A percentile compares a stretch with the other conserved stretches of the same genome.
Evolutionary conservation across 2,113 vertebrate genomes (phyloP).

Genomic region (Pelvicachromis taeniatus): DNA sequence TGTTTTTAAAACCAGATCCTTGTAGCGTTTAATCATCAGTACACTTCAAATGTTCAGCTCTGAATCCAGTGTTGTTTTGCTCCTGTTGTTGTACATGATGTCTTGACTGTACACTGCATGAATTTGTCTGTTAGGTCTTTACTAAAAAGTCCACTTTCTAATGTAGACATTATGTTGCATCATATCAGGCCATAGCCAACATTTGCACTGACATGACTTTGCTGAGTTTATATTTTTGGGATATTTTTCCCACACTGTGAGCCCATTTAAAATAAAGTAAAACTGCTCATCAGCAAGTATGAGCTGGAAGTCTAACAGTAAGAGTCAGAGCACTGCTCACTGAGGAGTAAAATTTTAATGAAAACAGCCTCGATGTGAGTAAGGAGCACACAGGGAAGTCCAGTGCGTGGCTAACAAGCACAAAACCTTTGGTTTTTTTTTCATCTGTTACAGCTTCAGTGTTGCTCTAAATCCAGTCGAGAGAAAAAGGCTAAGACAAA

Average conservation of each 20-base stretch:
- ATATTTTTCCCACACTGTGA: not conserved
- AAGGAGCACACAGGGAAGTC: not conserved
- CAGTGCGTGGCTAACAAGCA: slow-evolving; percentile 24
- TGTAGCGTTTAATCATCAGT: not conserved
- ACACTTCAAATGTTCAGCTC: not conserved
- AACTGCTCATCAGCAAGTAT: not conserved
- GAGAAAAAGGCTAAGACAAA: not conserved
- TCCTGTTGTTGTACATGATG: not conserved
- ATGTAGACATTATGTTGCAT: not conserved
- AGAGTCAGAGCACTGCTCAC: slow-evolving; percentile 4
- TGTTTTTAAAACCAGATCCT: not conserved
- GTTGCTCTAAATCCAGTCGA: not conserved
- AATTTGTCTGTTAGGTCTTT: not conserved
- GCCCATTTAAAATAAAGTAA: not conserved
- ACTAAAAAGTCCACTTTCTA: not conserved
- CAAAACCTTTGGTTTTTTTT: not conserved
- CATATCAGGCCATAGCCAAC: not conserved
- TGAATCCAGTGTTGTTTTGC: slow-evolving; percentile 7
- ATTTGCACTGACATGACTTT: not conserved
- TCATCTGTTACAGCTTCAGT: not conserved
- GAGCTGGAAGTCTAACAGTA: not conserved
- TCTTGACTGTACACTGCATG: not conserved
- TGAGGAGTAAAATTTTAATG: slow-evolving; percentile 41
- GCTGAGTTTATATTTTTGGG: not conserved
- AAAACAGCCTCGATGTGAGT: not conserved